phyloP scores from a whole-genome alignment of 2,888 invertebrate species.

The Nowickia ferox region DNA sequence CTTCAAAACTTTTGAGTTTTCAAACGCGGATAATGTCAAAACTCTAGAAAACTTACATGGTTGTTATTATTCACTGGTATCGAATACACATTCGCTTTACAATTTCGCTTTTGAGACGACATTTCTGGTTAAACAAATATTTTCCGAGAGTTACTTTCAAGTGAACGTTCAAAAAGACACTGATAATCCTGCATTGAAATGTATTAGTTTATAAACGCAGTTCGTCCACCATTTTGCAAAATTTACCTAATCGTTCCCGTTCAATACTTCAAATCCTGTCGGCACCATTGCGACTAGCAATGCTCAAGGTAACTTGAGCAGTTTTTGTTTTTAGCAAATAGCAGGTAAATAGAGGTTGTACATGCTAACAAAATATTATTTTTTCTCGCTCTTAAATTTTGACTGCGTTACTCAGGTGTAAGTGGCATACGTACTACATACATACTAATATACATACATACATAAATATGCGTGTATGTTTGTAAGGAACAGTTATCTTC shows the following conservation, averaged over 20 bases:
- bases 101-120: slow-evolving; percentile 58
- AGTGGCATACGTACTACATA: not conserved
- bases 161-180: slow-evolving; percentile 18
- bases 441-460: too few relatives aligned
- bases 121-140: slow-evolving; percentile 21
- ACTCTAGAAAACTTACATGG: slow-evolving; percentile 41
- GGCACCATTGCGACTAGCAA: slow-evolving; percentile 52
- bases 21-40: not conserved
- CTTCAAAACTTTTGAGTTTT: too few relatives aligned
- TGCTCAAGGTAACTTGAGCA: slow-evolving; percentile 50
- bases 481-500: too few relatives aligned
- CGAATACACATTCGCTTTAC: slow-evolving; percentile 22
- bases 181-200: slow-evolving; percentile 12
- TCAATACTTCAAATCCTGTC: slow-evolving; percentile 77
- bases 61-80: slow-evolving; percentile 37
- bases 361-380: slow-evolving; percentile 33
- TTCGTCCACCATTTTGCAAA: slow-evolving; percentile 54
- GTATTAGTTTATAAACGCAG: slow-evolving; percentile 38
- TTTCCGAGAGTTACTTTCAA: not conserved
- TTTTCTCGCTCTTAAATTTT: slow-evolving; percentile 39
- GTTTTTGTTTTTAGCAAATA: slow-evolving; percentile 28
- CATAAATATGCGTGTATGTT: too few relatives aligned
- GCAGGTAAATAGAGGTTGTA: slow-evolving; percentile 55
- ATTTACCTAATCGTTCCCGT: slow-evolving; percentile 77
- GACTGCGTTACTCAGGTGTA: not conserved